Conservation (phyloP, 1,140 invertebrate species). For the Cotesia chilonis region DNA sequence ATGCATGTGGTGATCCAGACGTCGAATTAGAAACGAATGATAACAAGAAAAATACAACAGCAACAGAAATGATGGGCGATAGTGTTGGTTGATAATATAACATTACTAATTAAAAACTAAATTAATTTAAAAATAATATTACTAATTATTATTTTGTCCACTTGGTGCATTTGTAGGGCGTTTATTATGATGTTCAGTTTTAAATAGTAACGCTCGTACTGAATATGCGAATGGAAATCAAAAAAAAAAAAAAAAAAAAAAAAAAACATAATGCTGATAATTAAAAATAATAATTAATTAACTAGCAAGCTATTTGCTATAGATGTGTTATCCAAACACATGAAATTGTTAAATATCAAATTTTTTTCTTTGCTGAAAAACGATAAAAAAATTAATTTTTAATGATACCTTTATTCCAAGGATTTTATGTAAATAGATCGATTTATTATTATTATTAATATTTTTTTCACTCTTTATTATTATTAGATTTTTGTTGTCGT, state of each 20-base stretch:
- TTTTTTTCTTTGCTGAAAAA: slow-evolving; percentile 3
- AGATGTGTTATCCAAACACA: not conserved
- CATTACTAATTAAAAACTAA: not conserved
- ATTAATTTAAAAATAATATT: slow-evolving; percentile 8
- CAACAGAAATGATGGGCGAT: slow-evolving; percentile 26
- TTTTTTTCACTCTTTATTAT: slow-evolving; percentile 1
- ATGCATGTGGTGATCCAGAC: slow-evolving; percentile 6
- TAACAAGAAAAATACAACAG: slow-evolving; percentile 6
- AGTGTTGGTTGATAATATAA: slow-evolving; percentile 26
- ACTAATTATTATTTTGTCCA: not conserved
- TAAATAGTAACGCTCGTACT: slow-evolving; percentile 13
- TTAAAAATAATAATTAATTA: no score
- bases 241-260: not conserved
- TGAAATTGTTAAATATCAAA: slow-evolving; percentile 7
- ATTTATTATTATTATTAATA: slow-evolving; percentile 11
- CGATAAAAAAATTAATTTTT: slow-evolving; percentile 20
- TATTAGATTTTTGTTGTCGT: slow-evolving; percentile 7
- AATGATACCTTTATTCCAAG: slow-evolving; percentile 30
- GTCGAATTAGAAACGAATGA: slow-evolving; percentile 7
- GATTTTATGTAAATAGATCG: slow-evolving; percentile 34
- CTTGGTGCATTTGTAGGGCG: slow-evolving; percentile 14
- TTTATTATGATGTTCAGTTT: not conserved
- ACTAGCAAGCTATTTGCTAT: no score
- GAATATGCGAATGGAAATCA: slow-evolving; percentile 14
- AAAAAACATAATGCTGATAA: slow-evolving; percentile 3